Evolutionary conservation across 2,797 vertebrate genomes (phyloP), one percentile per base, ranked within the genome.

Genomic region (Chrosomus eos): DNA sequence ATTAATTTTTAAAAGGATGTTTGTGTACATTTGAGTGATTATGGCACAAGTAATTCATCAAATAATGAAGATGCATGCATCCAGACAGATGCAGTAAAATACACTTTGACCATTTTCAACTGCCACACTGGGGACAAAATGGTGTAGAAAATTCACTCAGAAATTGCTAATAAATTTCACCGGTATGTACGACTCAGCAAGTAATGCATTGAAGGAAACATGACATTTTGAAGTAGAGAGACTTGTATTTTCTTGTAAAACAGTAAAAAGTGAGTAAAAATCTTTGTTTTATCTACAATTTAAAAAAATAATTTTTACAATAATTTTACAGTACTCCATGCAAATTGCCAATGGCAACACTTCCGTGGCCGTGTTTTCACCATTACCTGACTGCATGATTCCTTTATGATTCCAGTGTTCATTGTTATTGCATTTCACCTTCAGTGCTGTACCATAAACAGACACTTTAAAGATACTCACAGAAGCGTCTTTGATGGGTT

Each of bases 401-500:
- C 26, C 21, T 55, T n/a, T 36, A 23, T 1, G 66, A 38, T 36
- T 68, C 33, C 66, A 21, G 45, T 58, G 7, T 60, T 45, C 13
- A 58, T 40, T 55, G 38, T 81, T 13, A 68, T 11, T 55, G 5
- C 38, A 70, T 43, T 60, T 23, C 51, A 21, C 19, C 38, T 58
- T 71, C 36, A 62, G 70, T 26, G n/a, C 53, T n/a, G 66, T 53
- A 48, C 74, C 45, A 68, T 76, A 43, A 36, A 58, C 11, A 68
- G 13, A 45, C 58, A 71, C 36, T 45, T 53, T 26, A 10, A 77
- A 2, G 87, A 81, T 70, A 95, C 96, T 90, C 90, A 99, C 97
- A 5, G 98, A 98, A 0, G 97, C 98, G 75, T 98, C 97, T 92
- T 97, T 96, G 0, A 96, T 96, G 87, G 88, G 92, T 82, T 97